phyloP scores from a whole-genome alignment of 1,140 invertebrate species.

The Neelides sp. region DNA sequence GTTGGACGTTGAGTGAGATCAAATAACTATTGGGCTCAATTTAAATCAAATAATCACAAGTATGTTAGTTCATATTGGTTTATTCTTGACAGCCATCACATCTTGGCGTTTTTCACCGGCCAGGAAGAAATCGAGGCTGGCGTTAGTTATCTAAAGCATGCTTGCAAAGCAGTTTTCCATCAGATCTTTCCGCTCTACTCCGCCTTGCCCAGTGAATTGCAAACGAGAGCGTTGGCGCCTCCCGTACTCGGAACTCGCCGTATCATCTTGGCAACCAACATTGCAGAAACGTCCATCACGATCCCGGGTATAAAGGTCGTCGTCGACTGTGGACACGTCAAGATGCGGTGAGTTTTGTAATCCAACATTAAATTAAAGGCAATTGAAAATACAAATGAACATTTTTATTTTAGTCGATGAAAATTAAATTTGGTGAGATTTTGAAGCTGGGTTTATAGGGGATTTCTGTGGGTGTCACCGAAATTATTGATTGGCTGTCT shows the following conservation, averaged over 20 bases:
- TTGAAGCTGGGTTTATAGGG: too few species aligned
- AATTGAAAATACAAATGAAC: not conserved
- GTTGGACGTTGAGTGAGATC: slow-evolving; percentile 60
- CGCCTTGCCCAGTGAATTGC: slow-evolving; percentile 58
- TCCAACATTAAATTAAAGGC: not conserved
- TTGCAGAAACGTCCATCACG: slow-evolving; percentile 94
- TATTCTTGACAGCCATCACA: slow-evolving; percentile 52
- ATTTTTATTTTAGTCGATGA: not conserved
- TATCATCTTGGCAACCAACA: slow-evolving; percentile 91
- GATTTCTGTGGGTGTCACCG: not conserved
- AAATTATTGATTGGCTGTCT: not conserved
- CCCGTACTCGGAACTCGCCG: slow-evolving; percentile 58
- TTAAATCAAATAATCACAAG: slow-evolving; percentile 5
- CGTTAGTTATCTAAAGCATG: slow-evolving; percentile 34
- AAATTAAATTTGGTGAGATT: too few species aligned
- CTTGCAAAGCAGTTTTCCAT: slow-evolving; percentile 39
- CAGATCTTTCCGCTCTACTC: slow-evolving; percentile 70
- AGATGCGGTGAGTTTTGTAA: slow-evolving; percentile 55
- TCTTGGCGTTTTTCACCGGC: slow-evolving; percentile 94
- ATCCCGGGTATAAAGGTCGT: slow-evolving; percentile 86
- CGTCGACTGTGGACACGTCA: slow-evolving; percentile 89
- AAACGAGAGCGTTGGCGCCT: slow-evolving; percentile 62
- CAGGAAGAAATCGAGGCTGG: slow-evolving; percentile 96
- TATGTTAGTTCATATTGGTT: slow-evolving; percentile 30
- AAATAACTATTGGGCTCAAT: slow-evolving; percentile 2